Evolutionary conservation across 2,113 vertebrate species (phyloP).

Genomic region (Hylia prasina): DNA sequence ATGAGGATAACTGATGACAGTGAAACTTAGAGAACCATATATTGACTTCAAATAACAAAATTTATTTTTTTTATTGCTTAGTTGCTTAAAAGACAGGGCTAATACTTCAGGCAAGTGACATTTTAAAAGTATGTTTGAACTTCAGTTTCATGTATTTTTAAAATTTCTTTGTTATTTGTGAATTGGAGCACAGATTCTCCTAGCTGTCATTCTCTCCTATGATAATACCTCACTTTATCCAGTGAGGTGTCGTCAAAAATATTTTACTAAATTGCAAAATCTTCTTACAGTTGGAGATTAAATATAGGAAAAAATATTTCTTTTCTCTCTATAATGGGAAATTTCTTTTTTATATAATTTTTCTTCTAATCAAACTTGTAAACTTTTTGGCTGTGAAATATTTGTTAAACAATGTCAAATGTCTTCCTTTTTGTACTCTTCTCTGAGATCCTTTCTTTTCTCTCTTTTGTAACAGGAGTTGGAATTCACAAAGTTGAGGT

Average conservation of each 20-base stretch:
- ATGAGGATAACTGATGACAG: not conserved
- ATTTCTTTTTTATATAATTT: not conserved
- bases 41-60: not conserved
- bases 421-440: not conserved
- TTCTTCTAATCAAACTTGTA: not conserved
- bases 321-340: not conserved
- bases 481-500: conserved; percentile 61
- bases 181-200: not conserved
- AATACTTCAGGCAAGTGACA: not conserved
- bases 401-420: not conserved
- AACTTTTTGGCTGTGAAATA: not conserved
- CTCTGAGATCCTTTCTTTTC: not conserved
- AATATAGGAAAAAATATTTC: not conserved
- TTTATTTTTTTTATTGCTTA: not conserved
- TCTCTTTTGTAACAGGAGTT: conserved; percentile 35
- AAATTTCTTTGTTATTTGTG: not conserved
- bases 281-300: not conserved
- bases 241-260: not conserved
- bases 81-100: not conserved
- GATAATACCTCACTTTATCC: not conserved
- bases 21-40: not conserved
- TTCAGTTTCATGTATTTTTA: not conserved
- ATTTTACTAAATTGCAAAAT: not conserved
- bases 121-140: not conserved
- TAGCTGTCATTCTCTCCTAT: not conserved